These are phyloP conservation scores for Plagiodera versicolora DNA, from an alignment of 2,888 invertebrate genomes.

Conservation along the genomic window DNA sequence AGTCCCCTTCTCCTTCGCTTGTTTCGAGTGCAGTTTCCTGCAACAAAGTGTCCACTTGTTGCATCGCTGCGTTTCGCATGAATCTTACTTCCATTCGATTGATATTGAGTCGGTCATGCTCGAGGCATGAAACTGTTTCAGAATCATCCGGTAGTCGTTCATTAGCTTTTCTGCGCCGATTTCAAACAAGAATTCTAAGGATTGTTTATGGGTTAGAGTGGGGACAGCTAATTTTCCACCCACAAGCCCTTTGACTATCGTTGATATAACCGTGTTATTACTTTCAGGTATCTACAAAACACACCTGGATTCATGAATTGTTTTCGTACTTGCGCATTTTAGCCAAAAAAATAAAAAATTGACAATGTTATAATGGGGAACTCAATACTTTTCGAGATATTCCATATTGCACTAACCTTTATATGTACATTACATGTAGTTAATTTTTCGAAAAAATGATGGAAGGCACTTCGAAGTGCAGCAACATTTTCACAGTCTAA, in stretches of 20 bases:
- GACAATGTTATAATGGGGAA: too few relatives aligned
- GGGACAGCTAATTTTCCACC: slow-evolving; percentile 34
- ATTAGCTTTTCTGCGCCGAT: slow-evolving; percentile 39
- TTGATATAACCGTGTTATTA: slow-evolving; percentile 31
- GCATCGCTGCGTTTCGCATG: too few relatives aligned
- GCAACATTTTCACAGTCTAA: slow-evolving; percentile 35
- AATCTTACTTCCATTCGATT: slow-evolving; percentile 29
- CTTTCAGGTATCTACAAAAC: slow-evolving; percentile 29
- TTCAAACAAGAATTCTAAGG: slow-evolving; percentile 39
- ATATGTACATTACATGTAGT: slow-evolving; percentile 23
- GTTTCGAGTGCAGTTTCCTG: slow-evolving; percentile 21
- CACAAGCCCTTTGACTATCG: slow-evolving; percentile 34
- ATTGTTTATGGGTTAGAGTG: slow-evolving; percentile 30
- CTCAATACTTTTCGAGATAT: too few relatives aligned
- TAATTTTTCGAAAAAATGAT: slow-evolving; percentile 37
- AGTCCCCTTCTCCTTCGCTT: neutral
- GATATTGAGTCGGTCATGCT: slow-evolving; percentile 18
- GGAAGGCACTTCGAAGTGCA: slow-evolving; percentile 32
- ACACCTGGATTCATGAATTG: too few relatives aligned
- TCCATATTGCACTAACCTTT: slow-evolving; percentile 23
- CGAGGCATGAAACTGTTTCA: slow-evolving; percentile 28
- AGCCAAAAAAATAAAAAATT: neutral
- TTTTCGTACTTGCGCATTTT: too few relatives aligned
- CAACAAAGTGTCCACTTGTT: neutral
- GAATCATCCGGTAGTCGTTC: slow-evolving; percentile 36